A percentile compares a stretch with the other conserved stretches of the same genome.
Evolutionary conservation across 1,140 invertebrate genomes (phyloP).

Genomic region (Bombus pyrosoma): DNA sequence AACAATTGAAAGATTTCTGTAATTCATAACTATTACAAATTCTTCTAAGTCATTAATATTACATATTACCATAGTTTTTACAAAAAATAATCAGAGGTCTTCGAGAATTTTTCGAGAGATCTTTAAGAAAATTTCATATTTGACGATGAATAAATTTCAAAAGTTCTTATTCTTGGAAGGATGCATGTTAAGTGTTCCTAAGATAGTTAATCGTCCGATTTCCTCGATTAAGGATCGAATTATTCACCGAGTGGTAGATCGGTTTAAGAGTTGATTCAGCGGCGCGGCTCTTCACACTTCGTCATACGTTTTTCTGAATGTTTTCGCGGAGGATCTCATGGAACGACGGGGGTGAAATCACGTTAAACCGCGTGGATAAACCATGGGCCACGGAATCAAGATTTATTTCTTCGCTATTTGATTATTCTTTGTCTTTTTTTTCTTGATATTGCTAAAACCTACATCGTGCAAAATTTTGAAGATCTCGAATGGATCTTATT

Average conservation of each 20-base stretch:
- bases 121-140: neutral
- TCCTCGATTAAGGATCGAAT: neutral
- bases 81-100: too few relatives aligned
- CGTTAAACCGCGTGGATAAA: slow-evolving; percentile 4
- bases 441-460: neutral
- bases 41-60: too few relatives aligned
- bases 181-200: neutral
- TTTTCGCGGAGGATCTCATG: slow-evolving; percentile 30
- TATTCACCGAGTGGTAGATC: neutral
- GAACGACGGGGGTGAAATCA: slow-evolving; percentile 1
- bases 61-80: too few relatives aligned
- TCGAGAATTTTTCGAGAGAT: neutral
- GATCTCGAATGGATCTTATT: neutral
- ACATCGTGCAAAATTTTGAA: neutral
- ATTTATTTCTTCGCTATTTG: neutral
- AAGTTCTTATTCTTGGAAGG: neutral
- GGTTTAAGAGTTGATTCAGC: slow-evolving; percentile 37
- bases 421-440: neutral
- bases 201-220: neutral
- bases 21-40: neutral
- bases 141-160: neutral
- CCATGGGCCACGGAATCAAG: neutral
- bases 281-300: slow-evolving; percentile 15
- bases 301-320: slow-evolving; percentile 2
- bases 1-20: neutral